phyloP scores from a whole-genome alignment of 2,888 invertebrate species.

The Euclidia mi region DNA sequence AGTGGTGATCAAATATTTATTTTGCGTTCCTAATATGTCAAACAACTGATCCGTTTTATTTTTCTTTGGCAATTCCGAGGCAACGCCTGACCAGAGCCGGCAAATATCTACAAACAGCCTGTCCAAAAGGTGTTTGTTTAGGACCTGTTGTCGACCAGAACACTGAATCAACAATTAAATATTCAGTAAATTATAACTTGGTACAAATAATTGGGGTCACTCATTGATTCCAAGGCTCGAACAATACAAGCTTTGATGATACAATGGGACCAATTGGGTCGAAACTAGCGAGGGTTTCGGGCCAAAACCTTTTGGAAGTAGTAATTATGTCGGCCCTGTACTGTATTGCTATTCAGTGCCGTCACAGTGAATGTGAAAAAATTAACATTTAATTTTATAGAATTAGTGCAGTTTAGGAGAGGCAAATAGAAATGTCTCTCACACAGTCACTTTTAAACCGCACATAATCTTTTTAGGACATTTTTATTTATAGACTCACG shows the following conservation, averaged over 20 bases:
- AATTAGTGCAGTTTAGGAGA: too few relatives aligned
- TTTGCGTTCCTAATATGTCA: conserved; percentile 1
- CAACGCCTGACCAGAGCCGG: conserved; percentile 1
- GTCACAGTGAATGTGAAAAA: too few relatives aligned
- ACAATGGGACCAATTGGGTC: conserved; percentile 1
- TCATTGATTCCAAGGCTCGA: conserved; percentile 13
- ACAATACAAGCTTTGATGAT: conserved; percentile 10
- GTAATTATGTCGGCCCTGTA: too few relatives aligned
- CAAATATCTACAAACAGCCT: conserved; percentile 15
- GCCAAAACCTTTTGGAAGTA: background rate
- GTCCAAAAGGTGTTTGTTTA: conserved; percentile 50
- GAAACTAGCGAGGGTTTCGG: background rate
- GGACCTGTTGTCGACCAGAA: conserved; percentile 40
- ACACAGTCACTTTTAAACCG: too few relatives aligned
- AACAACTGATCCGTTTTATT: conserved; percentile 22
- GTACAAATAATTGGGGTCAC: conserved; percentile 41
- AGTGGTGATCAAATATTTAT: too few relatives aligned
- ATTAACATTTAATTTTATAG: too few relatives aligned
- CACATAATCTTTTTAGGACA: too few relatives aligned
- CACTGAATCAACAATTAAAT: conserved; percentile 51
- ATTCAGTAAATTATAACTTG: conserved; percentile 56
- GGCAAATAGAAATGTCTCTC: too few relatives aligned
- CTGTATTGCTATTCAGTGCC: too few relatives aligned
- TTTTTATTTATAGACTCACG: too few relatives aligned
- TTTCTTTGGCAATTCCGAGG: conserved; percentile 6